Evolutionary conservation across 2,888 invertebrate genomes (phyloP), one percentile per base, ranked within the genome.

Genomic region (Periphyllus acericola): DNA sequence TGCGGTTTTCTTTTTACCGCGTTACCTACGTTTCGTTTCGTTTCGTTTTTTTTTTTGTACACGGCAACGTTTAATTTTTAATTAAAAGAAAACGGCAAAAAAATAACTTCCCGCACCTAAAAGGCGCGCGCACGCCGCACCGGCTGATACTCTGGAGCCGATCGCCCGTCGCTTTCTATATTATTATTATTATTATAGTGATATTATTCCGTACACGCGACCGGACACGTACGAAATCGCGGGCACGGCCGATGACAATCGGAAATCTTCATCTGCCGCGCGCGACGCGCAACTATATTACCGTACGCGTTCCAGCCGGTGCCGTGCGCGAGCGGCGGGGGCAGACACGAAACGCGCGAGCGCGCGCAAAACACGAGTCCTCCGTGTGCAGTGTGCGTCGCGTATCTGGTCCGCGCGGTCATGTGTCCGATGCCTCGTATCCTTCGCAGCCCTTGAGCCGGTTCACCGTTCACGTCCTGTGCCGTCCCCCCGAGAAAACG

Each of bases 231-330:
- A 83, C 72, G 32, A 55, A 74, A 83, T 36, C 72, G 25, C 32
- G 4, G 36, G 71, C 34, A 83, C 82, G 82, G 82, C 82, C 66
- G 84, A 84, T 76, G 84, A 76, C 84, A 68, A 76, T 66, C 84
- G 68, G 32, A 66, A 84, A 84, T 76, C 75, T 84, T 83, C 75
- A 32, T 75, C 60, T 72, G 17, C 82, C 82, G 72, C 52, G 52
- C 76, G 21, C 9, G 21, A 60, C 66, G 55, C 71, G 4, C 68
- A 25, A 19, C 25, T 52, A 52, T 52, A 17, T 5, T 46, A 11
- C 8, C 11, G 46, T 25, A 21, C 2, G 25, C 60, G 60, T 6
- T 46, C 40, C 0, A 46, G 46, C 46, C 14, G n/a, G n/a, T n/a
- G 46, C 14, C 46, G 46, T 8, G 8, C 40, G 40, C 6, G 5